A percentile compares a stretch with the other conserved stretches of the same genome.
These are phyloP conservation scores for Neosilurus mollespiculum DNA, from an alignment of 2,797 vertebrate species.

Conservation along the genomic window DNA sequence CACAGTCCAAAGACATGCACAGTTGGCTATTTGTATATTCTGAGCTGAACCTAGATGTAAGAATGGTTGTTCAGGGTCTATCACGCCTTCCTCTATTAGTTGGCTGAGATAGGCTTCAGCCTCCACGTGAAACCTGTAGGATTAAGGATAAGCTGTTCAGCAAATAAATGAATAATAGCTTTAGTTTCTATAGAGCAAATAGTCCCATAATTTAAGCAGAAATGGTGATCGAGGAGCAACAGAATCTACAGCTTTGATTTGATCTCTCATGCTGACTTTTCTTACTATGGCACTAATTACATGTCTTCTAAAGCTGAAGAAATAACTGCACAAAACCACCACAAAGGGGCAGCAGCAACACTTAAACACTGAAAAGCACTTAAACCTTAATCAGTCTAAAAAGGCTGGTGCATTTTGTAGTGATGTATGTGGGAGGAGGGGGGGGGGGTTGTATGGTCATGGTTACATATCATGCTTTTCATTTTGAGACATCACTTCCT, in stretches of 20 bases:
- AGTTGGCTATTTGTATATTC: no score
- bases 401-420: constrained; percentile 5
- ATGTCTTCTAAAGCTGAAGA: background rate
- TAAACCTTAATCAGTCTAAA: background rate
- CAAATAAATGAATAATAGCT: background rate
- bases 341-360: constrained; percentile 32
- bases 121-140: no score
- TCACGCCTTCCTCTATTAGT: no score
- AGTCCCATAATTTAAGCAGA: background rate
- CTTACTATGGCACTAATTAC: background rate
- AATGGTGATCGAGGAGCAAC: background rate
- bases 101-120: no score
- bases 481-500: background rate
- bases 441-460: constrained; percentile 1
- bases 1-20: no score
- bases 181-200: background rate
- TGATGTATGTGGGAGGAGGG: background rate
- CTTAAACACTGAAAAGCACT: background rate
- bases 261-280: background rate
- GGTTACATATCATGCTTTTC: constrained; percentile 22
- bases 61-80: no score
- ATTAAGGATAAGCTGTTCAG: no score
- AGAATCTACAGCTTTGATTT: background rate
- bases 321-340: background rate
- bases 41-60: no score